A percentile compares a stretch with the other conserved stretches of the same genome.
phyloP scores from a whole-genome alignment of 2,113 vertebrate genomes.

The Propithecus coquereli region DNA sequence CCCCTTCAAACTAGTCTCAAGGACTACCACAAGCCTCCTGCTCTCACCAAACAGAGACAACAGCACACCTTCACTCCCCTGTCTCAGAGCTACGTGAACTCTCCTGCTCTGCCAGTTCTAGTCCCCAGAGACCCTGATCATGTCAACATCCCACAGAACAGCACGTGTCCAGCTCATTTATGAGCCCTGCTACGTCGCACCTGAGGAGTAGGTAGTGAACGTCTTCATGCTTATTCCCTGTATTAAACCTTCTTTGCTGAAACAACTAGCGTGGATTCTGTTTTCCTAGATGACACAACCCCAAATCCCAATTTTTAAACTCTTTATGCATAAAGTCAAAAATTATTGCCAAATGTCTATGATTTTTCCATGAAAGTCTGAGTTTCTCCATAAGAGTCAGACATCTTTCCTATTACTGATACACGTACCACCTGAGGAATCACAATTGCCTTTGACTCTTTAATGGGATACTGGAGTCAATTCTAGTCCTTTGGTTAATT shows the following conservation, averaged over 20 bases:
- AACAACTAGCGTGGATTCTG: not conserved
- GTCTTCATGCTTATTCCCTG: not conserved
- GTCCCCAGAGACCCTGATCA: not conserved
- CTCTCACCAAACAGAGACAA: not conserved
- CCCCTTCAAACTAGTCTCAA: not conserved
- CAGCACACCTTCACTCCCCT: not conserved
- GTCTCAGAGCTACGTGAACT: not conserved
- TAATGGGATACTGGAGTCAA: not conserved
- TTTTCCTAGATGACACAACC: not conserved
- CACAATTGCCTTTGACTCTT: not conserved
- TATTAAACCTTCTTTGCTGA: slow-evolving; percentile 18
- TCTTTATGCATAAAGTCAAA: not conserved
- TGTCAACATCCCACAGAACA: not conserved
- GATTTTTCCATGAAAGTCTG: not conserved
- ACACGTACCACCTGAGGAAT: not conserved
- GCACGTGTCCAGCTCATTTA: not conserved
- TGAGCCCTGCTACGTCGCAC: not conserved
- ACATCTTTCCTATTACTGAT: not conserved
- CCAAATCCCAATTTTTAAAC: not conserved
- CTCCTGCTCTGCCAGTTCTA: not conserved
- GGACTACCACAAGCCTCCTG: not conserved
- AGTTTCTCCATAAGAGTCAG: not conserved
- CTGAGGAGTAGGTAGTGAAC: not conserved
- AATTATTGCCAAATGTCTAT: not conserved
- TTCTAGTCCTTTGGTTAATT: not conserved